These are phyloP conservation scores for Strigamia crassipes DNA, from an alignment of 2,888 invertebrate species.

Conservation along the genomic window DNA sequence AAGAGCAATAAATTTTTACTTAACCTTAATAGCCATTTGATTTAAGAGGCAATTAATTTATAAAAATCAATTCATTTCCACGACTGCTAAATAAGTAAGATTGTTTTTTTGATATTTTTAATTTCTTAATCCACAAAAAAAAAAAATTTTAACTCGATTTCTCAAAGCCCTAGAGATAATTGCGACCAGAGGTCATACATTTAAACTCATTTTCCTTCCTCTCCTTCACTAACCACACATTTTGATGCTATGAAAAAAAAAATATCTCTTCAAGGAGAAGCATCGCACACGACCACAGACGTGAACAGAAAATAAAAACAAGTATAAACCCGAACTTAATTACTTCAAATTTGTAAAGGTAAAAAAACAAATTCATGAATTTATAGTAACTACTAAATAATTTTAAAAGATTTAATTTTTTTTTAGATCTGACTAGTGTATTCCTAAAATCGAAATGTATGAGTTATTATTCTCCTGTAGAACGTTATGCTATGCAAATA, in stretches of 20 bases:
- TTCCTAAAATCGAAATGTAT: background rate
- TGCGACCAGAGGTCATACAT: conserved; percentile 33
- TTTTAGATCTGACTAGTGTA: too few relatives aligned
- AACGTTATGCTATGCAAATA: background rate
- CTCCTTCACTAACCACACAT: conserved; percentile 24
- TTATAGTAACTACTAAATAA: background rate
- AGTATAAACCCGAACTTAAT: background rate
- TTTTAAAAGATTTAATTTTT: background rate
- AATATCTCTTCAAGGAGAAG: conserved; percentile 3
- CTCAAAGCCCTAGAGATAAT: background rate
- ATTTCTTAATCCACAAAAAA: background rate
- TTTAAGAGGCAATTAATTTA: conserved; percentile 35
- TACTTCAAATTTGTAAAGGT: background rate
- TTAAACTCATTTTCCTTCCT: conserved; percentile 42
- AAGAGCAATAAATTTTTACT: conserved; percentile 13
- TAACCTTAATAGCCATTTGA: conserved; percentile 37
- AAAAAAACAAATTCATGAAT: background rate
- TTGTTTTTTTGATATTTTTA: background rate
- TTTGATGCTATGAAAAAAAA: conserved; percentile 6
- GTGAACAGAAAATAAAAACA: conserved; percentile 19
- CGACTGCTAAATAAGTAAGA: background rate
- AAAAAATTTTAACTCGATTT: conserved; percentile 34
- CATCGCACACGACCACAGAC: conserved; percentile 29
- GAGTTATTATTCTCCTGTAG: background rate
- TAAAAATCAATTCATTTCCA: conserved; percentile 9